A percentile compares a stretch with the other conserved stretches of the same genome.
Conservation (phyloP, 2,888 invertebrate genomes). For the Busseola fusca region DNA sequence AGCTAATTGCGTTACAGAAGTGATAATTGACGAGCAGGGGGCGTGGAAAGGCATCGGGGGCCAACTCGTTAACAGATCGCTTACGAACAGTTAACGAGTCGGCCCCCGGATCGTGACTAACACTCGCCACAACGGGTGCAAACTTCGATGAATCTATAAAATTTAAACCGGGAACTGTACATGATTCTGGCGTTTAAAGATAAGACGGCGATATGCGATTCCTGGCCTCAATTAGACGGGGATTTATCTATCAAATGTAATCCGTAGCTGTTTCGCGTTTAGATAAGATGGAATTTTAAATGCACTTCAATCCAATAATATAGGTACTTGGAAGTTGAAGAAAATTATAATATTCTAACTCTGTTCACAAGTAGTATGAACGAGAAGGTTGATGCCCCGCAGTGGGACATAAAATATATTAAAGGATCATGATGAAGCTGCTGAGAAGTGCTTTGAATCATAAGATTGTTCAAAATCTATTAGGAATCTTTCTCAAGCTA, state of each 20-base stretch:
- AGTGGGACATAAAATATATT: neutral
- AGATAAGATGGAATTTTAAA: conserved; percentile 28
- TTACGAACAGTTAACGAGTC: conserved; percentile 66
- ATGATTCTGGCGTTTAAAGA: conserved; percentile 42
- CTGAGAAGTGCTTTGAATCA: neutral
- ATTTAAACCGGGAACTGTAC: conserved; percentile 71
- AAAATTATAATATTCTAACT: neutral
- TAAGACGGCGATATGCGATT: conserved; percentile 22
- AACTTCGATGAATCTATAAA: conserved; percentile 78
- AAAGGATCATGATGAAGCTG: neutral
- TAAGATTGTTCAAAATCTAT: neutral
- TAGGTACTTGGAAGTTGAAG: neutral
- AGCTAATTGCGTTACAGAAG: conserved; percentile 72
- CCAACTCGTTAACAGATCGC: conserved; percentile 76
- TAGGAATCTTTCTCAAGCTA: neutral
- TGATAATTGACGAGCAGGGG: conserved; percentile 80
- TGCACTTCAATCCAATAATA: conserved; percentile 33
- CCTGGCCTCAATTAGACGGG: conserved; percentile 27
- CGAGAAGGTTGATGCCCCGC: neutral
- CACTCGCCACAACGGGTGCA: conserved; percentile 67
- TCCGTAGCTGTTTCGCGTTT: conserved; percentile 34
- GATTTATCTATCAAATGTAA: conserved; percentile 38
- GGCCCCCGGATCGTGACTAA: conserved; percentile 73
- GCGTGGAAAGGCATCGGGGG: conserved; percentile 74
- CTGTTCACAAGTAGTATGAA: neutral